phyloP scores from a whole-genome alignment of 2,888 invertebrate species.

The Troilus luridus region DNA sequence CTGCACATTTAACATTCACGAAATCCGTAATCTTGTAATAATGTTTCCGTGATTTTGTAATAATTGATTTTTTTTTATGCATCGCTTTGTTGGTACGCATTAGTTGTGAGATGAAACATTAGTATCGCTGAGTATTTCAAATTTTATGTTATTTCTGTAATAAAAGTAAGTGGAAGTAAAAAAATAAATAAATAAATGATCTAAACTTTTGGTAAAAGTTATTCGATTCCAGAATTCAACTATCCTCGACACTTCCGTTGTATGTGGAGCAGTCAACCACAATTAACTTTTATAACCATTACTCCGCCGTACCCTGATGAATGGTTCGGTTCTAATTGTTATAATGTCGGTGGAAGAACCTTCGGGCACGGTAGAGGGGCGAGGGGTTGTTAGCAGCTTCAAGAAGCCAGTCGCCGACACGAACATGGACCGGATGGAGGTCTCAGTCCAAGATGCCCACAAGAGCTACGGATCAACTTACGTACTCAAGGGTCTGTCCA shows the following conservation, averaged over 20 bases:
- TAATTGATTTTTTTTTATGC: no score
- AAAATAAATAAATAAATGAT: no score
- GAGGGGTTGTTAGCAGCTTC: not conserved
- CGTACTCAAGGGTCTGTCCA: conserved; percentile 55
- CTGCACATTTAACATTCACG: no score
- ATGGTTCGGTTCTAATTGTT: not conserved
- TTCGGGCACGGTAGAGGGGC: not conserved
- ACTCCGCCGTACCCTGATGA: not conserved
- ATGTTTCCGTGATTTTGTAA: no score
- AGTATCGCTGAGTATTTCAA: no score
- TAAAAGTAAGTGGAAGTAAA: no score
- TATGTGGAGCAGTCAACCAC: not conserved
- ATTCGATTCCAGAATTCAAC: not conserved
- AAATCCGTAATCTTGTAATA: no score
- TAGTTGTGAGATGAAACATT: no score
- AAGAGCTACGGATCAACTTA: conserved; percentile 58
- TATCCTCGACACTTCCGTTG: not conserved
- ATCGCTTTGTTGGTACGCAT: no score
- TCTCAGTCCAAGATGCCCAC: conserved; percentile 58
- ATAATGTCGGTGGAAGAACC: not conserved
- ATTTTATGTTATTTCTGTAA: no score
- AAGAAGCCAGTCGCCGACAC: not conserved
- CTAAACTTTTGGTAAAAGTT: no score
- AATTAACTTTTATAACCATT: not conserved
- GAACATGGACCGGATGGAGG: conserved; percentile 48